Conservation (phyloP, 2,888 invertebrate genomes). For the Drosophila pegasa region DNA sequence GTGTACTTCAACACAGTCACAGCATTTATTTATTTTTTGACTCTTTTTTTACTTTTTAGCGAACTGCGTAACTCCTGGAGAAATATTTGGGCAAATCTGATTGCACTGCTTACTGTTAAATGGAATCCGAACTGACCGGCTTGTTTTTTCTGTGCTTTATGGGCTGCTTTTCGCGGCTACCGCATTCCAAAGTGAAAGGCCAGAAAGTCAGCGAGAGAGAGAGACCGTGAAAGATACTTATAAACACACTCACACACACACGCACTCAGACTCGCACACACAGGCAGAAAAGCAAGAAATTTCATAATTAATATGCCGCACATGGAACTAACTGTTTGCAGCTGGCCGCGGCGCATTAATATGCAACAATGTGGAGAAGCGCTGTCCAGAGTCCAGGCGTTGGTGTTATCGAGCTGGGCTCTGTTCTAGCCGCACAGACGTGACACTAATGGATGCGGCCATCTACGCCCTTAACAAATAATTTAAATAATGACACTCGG, state of each 20-base stretch:
- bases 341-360: slow-evolving; percentile 61
- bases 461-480: slow-evolving; percentile 72
- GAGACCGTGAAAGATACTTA: slow-evolving; percentile 40
- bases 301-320: slow-evolving; percentile 80
- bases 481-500: slow-evolving; percentile 69
- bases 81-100: slow-evolving; percentile 62
- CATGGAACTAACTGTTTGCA: slow-evolving; percentile 72
- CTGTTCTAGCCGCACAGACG: slow-evolving; percentile 60
- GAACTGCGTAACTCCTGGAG: slow-evolving; percentile 14
- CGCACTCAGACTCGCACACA: slow-evolving; percentile 15
- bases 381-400: slow-evolving; percentile 36
- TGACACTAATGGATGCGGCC: slow-evolving; percentile 72
- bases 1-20: neutral
- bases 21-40: slow-evolving; percentile 14
- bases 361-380: slow-evolving; percentile 62
- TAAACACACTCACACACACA: slow-evolving; percentile 11
- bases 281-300: slow-evolving; percentile 52
- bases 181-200: slow-evolving; percentile 76
- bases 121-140: slow-evolving; percentile 56
- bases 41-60: neutral
- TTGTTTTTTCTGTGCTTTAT: slow-evolving; percentile 55
- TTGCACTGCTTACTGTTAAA: slow-evolving; percentile 58
- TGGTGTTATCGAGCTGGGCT: slow-evolving; percentile 43
- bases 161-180: slow-evolving; percentile 66
- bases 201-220: slow-evolving; percentile 47